phyloP scores from a whole-genome alignment of 1,140 invertebrate genomes.

The Oedothorax gibbosus region DNA sequence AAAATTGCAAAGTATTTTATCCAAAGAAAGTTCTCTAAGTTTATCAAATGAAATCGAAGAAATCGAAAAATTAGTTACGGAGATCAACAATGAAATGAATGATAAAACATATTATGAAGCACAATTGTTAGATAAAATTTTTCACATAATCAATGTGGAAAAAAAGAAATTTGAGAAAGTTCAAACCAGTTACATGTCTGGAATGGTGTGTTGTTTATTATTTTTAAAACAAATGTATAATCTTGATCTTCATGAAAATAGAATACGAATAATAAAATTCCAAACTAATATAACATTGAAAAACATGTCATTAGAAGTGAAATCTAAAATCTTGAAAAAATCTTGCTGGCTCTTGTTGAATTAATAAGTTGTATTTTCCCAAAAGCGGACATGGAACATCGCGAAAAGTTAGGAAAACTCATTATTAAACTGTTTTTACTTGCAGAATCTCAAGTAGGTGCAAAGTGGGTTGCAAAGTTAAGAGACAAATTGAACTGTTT shows the following conservation, averaged over 20 bases:
- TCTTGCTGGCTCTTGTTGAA: not conserved
- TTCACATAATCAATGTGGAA: not conserved
- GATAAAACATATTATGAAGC: slow-evolving; percentile 3
- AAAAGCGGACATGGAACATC: not conserved
- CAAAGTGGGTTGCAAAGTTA: slow-evolving; percentile 13
- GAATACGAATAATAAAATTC: not conserved
- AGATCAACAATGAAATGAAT: not conserved
- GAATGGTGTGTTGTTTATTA: not conserved
- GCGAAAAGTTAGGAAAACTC: not conserved
- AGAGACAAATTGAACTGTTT: not conserved
- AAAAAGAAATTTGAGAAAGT: slow-evolving; percentile 7
- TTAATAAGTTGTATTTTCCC: not conserved
- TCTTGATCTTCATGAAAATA: not conserved
- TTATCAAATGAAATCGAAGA: not conserved
- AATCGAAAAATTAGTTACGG: slow-evolving; percentile 11
- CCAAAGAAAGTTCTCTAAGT: not conserved
- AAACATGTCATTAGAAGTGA: not conserved
- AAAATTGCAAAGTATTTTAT: not conserved
- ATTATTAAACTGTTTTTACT: not conserved
- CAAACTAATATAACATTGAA: not conserved
- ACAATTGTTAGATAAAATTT: not conserved
- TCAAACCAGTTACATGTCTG: not conserved
- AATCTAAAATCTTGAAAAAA: slow-evolving; percentile 24
- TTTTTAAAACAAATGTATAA: not conserved
- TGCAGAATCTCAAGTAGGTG: not conserved